phyloP scores from a whole-genome alignment of 2,888 invertebrate genomes.

The Parnassius glacialis region DNA sequence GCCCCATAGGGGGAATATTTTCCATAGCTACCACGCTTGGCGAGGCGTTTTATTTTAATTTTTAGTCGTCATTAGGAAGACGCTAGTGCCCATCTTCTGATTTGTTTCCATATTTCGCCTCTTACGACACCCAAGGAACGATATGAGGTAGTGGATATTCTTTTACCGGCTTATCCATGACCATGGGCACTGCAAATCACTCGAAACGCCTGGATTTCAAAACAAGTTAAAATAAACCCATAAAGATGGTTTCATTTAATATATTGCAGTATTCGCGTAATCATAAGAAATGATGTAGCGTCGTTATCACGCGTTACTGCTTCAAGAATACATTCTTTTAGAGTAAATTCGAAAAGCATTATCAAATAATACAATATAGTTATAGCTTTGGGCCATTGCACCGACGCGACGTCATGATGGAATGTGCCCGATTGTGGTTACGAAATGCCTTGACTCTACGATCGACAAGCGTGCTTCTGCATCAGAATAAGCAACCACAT shows the following conservation, averaged over 20 bases:
- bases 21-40: too few species aligned
- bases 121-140: too few species aligned
- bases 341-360: neutral
- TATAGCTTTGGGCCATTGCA: conserved; percentile 69
- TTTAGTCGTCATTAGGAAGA: too few species aligned
- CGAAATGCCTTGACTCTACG: conserved; percentile 71
- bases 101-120: too few species aligned
- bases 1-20: too few species aligned
- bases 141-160: too few species aligned
- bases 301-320: neutral
- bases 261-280: neutral
- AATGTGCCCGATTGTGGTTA: conserved; percentile 75
- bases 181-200: too few species aligned
- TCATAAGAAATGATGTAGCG: neutral
- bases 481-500: conserved; percentile 51
- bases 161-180: too few species aligned
- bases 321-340: neutral
- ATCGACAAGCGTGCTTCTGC: conserved; percentile 49
- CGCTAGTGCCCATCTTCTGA: too few species aligned
- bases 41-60: too few species aligned
- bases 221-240: too few species aligned
- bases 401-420: conserved; percentile 55
- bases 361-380: conserved; percentile 51
- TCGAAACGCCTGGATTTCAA: too few species aligned
- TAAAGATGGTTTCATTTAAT: neutral